Base-by-base conservation (phyloP, 2,113 vertebrate genomes). In the Rhinolophus sinicus region DNA sequence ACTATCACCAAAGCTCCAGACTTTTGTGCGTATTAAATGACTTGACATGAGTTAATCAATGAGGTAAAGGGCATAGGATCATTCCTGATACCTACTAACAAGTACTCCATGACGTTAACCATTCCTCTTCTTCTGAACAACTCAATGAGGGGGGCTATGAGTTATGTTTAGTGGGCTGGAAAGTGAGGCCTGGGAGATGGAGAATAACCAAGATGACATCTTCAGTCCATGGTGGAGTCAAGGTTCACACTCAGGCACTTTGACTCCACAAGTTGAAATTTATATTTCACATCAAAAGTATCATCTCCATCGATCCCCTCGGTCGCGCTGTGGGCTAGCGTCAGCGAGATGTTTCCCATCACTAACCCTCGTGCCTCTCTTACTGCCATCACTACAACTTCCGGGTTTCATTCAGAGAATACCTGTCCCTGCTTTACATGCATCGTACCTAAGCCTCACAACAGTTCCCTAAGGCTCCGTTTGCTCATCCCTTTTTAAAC, bases 271-370 rank as follows among this genome's bases (percentile, higher is more conserved):
- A 14, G 38, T 6, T 88, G 22, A 92, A 62, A 13, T 78, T 40
- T 92, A 60, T 30, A 87, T 93, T 94, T 60, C 72, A 47, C 58
- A 50, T 77, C 33, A 65, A 86, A 80, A 73, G 54, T 82, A 33
- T 76, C 54, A 91, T 60, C 16, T 26, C 56, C 24, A 1, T 21
- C 18, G 22, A 69, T 16, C 35, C 24, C 47, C 6, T 86, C 67
- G 13, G 38, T 1, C n/a, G 33, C 54, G n/a, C 28, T 86, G 18
- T 67, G 26, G 56, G 3, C 26, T 54, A 33, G 24, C 21, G 52
- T 58, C 60, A 38, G 19, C 15, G 38, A n/a, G 44, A 40, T 35
- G 47, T 80, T 80, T n/a, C 70, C 64, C 56, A 15, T 38, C 58
- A 62, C 3, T 21, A 83, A 26, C 11, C 6, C 2, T 52, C 13